Evolutionary conservation across 2,113 vertebrate genomes (phyloP).

Genomic region (Synchiropus splendidus): DNA sequence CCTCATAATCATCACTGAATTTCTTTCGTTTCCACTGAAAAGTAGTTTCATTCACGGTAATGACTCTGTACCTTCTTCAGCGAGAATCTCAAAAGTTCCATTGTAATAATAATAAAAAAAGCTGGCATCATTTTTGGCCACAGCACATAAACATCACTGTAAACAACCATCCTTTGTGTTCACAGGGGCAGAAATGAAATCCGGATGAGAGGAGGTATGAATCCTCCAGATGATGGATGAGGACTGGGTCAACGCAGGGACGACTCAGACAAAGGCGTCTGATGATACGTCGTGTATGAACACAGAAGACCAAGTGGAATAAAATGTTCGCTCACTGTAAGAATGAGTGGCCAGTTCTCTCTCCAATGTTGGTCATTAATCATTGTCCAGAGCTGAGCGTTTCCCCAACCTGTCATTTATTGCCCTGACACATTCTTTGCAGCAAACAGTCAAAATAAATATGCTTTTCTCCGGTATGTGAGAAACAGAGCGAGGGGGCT

Average conservation of each 20-base stretch:
- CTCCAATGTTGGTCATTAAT: constrained; percentile 48
- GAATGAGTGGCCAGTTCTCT: constrained; percentile 16
- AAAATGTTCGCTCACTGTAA: not conserved
- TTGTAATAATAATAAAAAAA: no score
- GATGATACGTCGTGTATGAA: constrained; percentile 19
- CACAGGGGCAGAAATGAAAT: constrained; percentile 3
- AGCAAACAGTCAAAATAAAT: constrained; percentile 56
- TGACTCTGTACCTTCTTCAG: no score
- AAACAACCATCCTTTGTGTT: not conserved
- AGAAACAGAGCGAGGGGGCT: constrained; percentile 28
- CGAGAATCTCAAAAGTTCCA: no score
- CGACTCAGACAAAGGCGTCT: constrained; percentile 12
- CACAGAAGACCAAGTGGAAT: not conserved
- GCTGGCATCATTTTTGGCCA: no score
- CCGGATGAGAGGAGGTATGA: constrained; percentile 7
- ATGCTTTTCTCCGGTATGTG: constrained; percentile 43
- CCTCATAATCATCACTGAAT: no score
- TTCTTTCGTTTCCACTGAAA: no score
- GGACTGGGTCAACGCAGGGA: no score
- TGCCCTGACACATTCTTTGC: constrained; percentile 52
- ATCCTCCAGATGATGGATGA: not conserved
- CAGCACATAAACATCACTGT: no score
- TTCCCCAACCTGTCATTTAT: constrained; percentile 49
- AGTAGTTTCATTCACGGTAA: no score
- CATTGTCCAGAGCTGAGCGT: constrained; percentile 40